Evolutionary conservation across 30 jellyfish, hydroid and myxozoan species (phyloP), one percentile per base, ranked within the genome.

Genomic region (Pseudorhiza aurosa): DNA sequence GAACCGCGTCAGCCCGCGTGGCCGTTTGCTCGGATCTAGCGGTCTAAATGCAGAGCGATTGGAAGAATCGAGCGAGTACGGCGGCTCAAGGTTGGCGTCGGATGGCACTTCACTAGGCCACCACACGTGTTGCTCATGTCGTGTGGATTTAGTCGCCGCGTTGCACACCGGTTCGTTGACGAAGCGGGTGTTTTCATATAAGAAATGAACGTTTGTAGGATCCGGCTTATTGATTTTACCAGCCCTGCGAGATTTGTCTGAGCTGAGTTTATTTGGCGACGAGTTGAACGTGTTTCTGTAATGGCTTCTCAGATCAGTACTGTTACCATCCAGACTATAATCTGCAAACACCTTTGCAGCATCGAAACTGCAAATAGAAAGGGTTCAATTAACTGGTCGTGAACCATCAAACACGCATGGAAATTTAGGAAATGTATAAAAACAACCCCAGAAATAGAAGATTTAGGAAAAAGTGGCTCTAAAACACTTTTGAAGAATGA

Each of bases 161-260:
- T 65, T 53, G 58, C 97, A 88, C 3, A 88, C 65, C 25, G 97
- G 97, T 59, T 88, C 94, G 63, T 88, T 88, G 15, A 80, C 50
- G 43, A 88, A 88, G 4, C 97, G 84, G 26, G 97, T 85, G 62
- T 88, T 88, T 36, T 88, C 97, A 32, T 25, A 78, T n/a, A 88
- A 53, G 78, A 88, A 88, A 12, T 68, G 79, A 25, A 88, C 85
- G 59, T 51, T 32, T 0, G 82, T 64, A 1, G 94, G 89, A 53
- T 79, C 72, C 3, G 82, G 81, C 22, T 69, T 40, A 47, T 67
- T 63, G 6, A 72, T 45, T 47, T 74, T 68, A 1, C 97, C 97
- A 58, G 97, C 97, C 29, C 64, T 63, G 45, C 43, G 87, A 10
- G 19, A 39, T 31, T 26, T 39, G 1, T 4, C n/a, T 9, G 64